These are phyloP conservation scores for Acleris emargana DNA, from an alignment of 2,888 invertebrate genomes.

Conservation along the genomic window DNA sequence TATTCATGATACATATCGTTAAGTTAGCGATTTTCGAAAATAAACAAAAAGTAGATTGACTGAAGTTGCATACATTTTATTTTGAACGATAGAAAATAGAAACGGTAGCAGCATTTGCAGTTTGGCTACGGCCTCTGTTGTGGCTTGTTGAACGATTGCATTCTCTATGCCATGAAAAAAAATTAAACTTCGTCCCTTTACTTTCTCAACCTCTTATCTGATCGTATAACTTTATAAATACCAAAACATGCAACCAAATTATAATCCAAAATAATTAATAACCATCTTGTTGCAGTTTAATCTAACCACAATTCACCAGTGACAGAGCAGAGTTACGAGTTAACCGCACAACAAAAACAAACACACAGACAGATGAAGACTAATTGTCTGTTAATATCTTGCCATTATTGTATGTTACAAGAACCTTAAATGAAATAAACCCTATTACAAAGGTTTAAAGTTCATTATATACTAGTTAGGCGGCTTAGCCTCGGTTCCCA, in stretches of 20 bases:
- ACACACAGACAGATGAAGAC: slow-evolving; percentile 49
- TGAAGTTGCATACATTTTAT: too few species aligned
- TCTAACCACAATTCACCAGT: slow-evolving; percentile 23
- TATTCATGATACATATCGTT: too few species aligned
- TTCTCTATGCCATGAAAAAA: too few species aligned
- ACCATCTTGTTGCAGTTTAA: slow-evolving; percentile 14
- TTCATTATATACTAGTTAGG: background rate
- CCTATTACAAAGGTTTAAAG: slow-evolving; percentile 6
- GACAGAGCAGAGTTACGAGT: slow-evolving; percentile 25
- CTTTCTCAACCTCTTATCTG: too few species aligned
- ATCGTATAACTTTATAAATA: background rate
- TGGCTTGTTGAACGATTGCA: too few species aligned
- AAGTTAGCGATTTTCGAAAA: too few species aligned
- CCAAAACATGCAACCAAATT: background rate
- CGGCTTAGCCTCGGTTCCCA: slow-evolving; percentile 38
- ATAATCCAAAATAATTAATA: slow-evolving; percentile 20
- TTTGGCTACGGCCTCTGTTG: too few species aligned
- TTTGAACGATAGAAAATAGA: too few species aligned
- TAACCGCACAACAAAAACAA: slow-evolving; percentile 41
- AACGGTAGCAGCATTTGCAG: too few species aligned
- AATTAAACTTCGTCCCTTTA: too few species aligned
- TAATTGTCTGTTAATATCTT: slow-evolving; percentile 42
- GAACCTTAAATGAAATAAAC: slow-evolving; percentile 3
- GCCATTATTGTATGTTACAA: slow-evolving; percentile 32
- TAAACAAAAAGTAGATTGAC: too few species aligned